Conservation (phyloP, 2,797 vertebrate genomes). For the Ispidina picta region DNA sequence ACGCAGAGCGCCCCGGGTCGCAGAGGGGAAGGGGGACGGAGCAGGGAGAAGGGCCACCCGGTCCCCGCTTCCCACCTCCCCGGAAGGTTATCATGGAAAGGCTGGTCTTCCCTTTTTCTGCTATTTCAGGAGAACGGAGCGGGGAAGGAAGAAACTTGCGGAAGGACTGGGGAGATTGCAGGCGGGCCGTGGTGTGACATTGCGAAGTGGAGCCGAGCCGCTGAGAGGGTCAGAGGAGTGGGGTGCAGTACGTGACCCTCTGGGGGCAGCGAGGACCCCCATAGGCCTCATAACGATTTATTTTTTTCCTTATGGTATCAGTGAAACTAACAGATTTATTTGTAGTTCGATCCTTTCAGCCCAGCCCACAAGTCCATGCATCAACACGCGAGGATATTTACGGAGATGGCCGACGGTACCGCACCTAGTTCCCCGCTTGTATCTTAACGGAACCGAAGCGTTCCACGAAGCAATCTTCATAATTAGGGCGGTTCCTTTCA, state of each 20-base stretch:
- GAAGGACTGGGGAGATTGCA: background rate
- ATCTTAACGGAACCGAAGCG: background rate
- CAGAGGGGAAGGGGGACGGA: background rate
- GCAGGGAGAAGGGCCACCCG: background rate
- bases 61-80: background rate
- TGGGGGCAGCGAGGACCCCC: background rate
- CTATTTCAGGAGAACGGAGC: background rate
- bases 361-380: background rate
- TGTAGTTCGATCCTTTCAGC: background rate
- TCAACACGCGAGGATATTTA: background rate
- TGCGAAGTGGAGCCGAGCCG: background rate
- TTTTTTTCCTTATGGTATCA: background rate
- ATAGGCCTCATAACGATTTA: fast-evolving
- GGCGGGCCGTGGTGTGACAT: background rate
- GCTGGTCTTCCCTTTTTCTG: background rate
- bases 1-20: background rate
- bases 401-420: background rate
- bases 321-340: background rate
- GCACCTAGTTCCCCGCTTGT: background rate
- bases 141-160: background rate
- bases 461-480: background rate
- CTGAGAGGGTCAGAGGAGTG: background rate
- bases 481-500: background rate
- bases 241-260: background rate
- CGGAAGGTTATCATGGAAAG: background rate